Percentiles rank a stretch among this genome's conserved stretches.
Evolutionary conservation across 92 coral and sea anemone species (phyloP).

Genomic region (Phenganax subtilis): DNA sequence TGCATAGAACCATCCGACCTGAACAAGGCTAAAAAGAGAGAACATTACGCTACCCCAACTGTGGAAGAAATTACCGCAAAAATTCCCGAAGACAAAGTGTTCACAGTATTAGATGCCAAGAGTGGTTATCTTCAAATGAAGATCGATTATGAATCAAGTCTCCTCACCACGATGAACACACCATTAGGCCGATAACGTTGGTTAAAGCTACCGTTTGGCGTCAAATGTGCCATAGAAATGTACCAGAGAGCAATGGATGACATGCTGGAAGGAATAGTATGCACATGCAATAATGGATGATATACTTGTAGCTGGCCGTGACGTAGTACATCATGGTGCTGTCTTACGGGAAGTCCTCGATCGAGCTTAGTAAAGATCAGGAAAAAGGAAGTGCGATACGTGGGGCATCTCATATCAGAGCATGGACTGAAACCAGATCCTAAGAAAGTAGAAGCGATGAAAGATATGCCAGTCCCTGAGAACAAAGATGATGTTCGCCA

Average conservation of each 20-base stretch:
- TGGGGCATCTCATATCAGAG: slow-evolving; percentile 50
- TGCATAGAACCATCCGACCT: slow-evolving; percentile 50
- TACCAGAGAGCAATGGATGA: too few relatives aligned
- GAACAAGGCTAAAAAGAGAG: slow-evolving; percentile 46
- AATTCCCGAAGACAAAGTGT: too few relatives aligned
- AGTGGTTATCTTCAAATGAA: slow-evolving; percentile 58
- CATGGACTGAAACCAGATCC: slow-evolving; percentile 54
- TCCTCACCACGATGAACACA: too few relatives aligned
- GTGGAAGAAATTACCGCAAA: slow-evolving; percentile 53
- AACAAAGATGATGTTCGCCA: slow-evolving; percentile 49
- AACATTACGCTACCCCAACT: slow-evolving; percentile 51
- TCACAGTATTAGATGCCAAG: slow-evolving; percentile 50
- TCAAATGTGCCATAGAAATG: too few relatives aligned
- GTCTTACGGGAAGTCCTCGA: slow-evolving; percentile 46
- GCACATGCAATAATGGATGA: too few relatives aligned
- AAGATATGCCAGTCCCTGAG: slow-evolving; percentile 49
- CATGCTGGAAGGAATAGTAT: too few relatives aligned
- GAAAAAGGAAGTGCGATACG: slow-evolving; percentile 48
- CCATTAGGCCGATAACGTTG: too few relatives aligned
- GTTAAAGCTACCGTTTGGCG: too few relatives aligned
- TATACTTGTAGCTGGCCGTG: slow-evolving; percentile 50
- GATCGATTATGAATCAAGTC: slow-evolving; percentile 49
- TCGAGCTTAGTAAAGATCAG: slow-evolving; percentile 46
- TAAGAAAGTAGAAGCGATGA: slow-evolving; percentile 54
- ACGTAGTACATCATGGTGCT: slow-evolving; percentile 45